Evolutionary conservation across 37 sponge, comb jelly and placozoan species (phyloP).

Genomic region (Spongilla lacustris): DNA sequence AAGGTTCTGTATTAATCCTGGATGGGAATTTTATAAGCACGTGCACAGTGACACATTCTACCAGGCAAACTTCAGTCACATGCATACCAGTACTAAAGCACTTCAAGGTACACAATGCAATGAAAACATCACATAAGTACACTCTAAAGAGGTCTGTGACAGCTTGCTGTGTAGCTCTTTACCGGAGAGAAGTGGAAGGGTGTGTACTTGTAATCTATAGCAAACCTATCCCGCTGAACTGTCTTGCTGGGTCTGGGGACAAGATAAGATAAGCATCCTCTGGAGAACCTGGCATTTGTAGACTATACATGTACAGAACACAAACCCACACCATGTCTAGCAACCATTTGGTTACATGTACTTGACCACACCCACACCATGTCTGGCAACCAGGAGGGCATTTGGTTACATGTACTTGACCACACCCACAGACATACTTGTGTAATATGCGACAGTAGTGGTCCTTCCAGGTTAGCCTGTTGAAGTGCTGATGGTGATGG

Average conservation of each 20-base stretch:
- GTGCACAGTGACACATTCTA: no score
- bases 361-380: background rate
- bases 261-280: background rate
- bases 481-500: conserved; percentile 2
- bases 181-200: conserved; percentile 80
- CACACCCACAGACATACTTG: conserved; percentile 37
- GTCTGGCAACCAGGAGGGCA: no score
- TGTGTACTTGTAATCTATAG: conserved; percentile 63
- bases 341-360: no score
- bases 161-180: conserved; percentile 51
- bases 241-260: conserved; percentile 44
- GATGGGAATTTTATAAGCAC: no score
- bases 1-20: no score
- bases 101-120: no score
- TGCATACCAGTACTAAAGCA: no score
- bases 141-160: conserved; percentile 11
- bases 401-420: background rate
- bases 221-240: conserved; percentile 34
- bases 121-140: no score
- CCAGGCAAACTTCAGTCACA: no score
- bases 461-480: conserved; percentile 47
- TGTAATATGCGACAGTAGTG: conserved; percentile 40
- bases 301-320: background rate
- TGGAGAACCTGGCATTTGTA: background rate
- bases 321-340: background rate